These are phyloP conservation scores for Euplagia quadripunctaria DNA, from an alignment of 2,888 invertebrate genomes.

Conservation along the genomic window DNA sequence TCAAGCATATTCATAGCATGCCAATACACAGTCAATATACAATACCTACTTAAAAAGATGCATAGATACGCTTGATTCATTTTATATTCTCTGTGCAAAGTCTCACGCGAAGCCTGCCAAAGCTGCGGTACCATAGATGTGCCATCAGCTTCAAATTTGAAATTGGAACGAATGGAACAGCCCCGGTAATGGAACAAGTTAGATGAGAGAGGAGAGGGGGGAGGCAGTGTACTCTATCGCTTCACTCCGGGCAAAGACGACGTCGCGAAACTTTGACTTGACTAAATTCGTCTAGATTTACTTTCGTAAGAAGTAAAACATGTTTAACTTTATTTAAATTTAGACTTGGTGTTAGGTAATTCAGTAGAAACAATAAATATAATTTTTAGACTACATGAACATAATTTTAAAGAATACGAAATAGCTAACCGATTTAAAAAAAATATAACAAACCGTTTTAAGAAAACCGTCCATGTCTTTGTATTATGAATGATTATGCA, in stretches of 20 bases:
- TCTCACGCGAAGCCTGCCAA: slow-evolving; percentile 57
- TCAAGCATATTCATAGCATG: too few species aligned
- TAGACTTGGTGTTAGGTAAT: neutral
- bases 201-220: slow-evolving; percentile 77
- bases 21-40: neutral
- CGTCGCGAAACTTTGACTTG: slow-evolving; percentile 73
- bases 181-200: slow-evolving; percentile 85
- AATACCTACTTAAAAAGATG: neutral
- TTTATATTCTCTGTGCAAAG: slow-evolving; percentile 52
- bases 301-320: slow-evolving; percentile 53
- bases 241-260: slow-evolving; percentile 56
- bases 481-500: too few species aligned
- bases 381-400: neutral
- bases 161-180: slow-evolving; percentile 86
- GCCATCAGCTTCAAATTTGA: slow-evolving; percentile 85
- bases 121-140: slow-evolving; percentile 79
- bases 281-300: slow-evolving; percentile 69
- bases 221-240: slow-evolving; percentile 63
- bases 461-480: neutral
- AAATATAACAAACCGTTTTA: neutral
- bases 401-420: neutral
- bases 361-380: neutral
- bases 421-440: neutral
- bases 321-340: slow-evolving; percentile 29
- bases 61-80: slow-evolving; percentile 22